Percentiles rank a stretch among this genome's conserved stretches.
These are phyloP conservation scores for Leptinotarsa haldemani DNA, from an alignment of 2,888 invertebrate species.

Conservation along the genomic window DNA sequence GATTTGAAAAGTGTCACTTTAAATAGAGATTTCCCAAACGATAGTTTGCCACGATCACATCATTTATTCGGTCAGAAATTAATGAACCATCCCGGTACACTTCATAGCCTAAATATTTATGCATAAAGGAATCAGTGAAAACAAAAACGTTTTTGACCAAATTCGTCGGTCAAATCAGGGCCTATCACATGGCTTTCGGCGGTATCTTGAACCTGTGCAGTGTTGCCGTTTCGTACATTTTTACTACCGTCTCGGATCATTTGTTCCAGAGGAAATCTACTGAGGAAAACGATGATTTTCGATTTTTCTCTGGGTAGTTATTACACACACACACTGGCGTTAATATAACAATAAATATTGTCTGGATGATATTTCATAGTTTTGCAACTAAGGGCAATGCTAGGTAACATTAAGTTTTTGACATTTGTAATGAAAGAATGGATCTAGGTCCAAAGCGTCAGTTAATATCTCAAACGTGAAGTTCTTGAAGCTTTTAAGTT, in stretches of 20 bases:
- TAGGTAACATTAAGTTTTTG: too few relatives aligned
- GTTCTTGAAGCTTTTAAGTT: too few relatives aligned
- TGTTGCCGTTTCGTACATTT: slow-evolving; percentile 2
- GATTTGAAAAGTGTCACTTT: too few relatives aligned
- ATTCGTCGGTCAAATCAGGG: slow-evolving; percentile 16
- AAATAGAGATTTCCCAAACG: too few relatives aligned
- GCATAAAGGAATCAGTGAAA: slow-evolving; percentile 14
- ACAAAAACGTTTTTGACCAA: slow-evolving; percentile 6
- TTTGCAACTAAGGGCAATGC: too few relatives aligned
- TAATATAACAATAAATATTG: not conserved
- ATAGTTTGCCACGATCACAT: too few relatives aligned
- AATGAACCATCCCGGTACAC: not conserved
- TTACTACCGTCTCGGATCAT: not conserved
- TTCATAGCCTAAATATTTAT: slow-evolving; percentile 6
- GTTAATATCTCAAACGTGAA: too few relatives aligned
- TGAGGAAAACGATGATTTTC: not conserved
- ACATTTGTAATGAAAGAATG: too few relatives aligned
- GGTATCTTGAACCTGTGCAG: slow-evolving; percentile 22
- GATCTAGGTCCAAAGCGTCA: too few relatives aligned
- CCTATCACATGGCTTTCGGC: slow-evolving; percentile 16
- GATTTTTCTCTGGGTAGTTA: not conserved
- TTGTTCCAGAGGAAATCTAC: too few relatives aligned
- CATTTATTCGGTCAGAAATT: not conserved
- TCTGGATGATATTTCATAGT: too few relatives aligned
- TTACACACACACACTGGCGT: too few relatives aligned